Evolutionary conservation across 2,888 invertebrate genomes (phyloP).

Genomic region (Sinhomidia bicolor): DNA sequence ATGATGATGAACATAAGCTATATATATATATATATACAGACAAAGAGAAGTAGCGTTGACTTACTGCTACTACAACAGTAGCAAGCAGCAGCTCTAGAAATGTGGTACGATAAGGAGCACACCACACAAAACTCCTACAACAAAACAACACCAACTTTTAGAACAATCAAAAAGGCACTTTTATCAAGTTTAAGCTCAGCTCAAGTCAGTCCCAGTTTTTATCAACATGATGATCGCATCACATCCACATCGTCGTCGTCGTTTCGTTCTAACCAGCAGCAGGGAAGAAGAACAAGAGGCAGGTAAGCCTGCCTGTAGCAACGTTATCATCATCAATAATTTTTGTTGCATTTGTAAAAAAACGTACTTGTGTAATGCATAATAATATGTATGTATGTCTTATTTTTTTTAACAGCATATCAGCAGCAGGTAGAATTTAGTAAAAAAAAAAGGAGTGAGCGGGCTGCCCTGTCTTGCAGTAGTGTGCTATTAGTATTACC

Average conservation of each 20-base stretch:
- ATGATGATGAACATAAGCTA: constrained; percentile 11
- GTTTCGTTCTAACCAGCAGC: not conserved
- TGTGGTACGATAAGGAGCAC: not conserved
- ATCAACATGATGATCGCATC: constrained; percentile 1
- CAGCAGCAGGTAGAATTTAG: not conserved
- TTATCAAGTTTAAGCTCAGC: not conserved
- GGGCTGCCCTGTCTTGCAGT: not conserved
- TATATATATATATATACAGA: no score
- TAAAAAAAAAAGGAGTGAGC: not conserved
- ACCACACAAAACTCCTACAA: not conserved
- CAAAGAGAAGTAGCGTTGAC: no score
- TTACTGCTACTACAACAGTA: not conserved
- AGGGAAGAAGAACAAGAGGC: constrained; percentile 4
- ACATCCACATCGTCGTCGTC: not conserved
- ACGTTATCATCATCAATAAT: constrained; percentile 2
- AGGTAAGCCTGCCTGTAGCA: not conserved
- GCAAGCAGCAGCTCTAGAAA: not conserved
- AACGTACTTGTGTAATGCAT: constrained; percentile 5
- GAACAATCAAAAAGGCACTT: constrained; percentile 3
- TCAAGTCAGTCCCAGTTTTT: not conserved
- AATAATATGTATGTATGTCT: not conserved
- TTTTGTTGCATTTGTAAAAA: constrained; percentile 8
- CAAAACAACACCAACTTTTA: not conserved
- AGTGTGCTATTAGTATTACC: not conserved
- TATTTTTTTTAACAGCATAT: not conserved